Evolutionary conservation across 2,888 invertebrate genomes (phyloP), one percentile per base, ranked within the genome.

Genomic region (Rhagonycha fulva): DNA sequence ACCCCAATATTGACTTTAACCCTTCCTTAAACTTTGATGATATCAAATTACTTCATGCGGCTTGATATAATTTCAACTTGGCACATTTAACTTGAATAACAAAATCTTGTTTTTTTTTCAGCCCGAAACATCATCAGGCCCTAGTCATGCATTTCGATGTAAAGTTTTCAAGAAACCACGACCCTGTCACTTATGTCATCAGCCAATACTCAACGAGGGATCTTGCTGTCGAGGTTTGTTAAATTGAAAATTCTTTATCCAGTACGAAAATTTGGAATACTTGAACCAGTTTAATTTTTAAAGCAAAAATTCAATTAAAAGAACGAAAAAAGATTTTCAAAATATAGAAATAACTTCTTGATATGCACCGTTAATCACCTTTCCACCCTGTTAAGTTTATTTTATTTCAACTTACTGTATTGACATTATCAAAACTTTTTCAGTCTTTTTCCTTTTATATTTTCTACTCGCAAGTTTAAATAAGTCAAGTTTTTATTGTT

Each of bases 101-200:
- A 5, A 28, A 28, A 28, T 70, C 2, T 62, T 14, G 2, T 83
- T 84, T 86, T 86, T n/a, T 81, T 91, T 91, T 78, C 91, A 94
- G 94, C 92, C 91, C 82, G 93, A 93, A 81, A 90, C 82, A 71
- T 83, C 91, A 9, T 93, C 93, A 84, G 87, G 91, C 47, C 93
- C 93, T 85, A 91, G 91, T 83, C 94, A 94, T 87, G 91, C 93
- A 78, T 95, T 94, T 87, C 92, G 94, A 76, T 92, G 91, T 85
- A 94, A 94, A 87, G 91, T 92, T 79, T 92, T 94, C 87, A 92
- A 93, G 84, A 94, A 93, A 84, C 92, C 94, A 12, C 89, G 94
- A 79, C 93, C 94, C 32, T 95, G 94, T 87, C 94, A 94, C 87
- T 91, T 94, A 87, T 95, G 94, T 86, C 94, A 94, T 85, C 94